Conservation (phyloP, 2,888 invertebrate genomes). For the Priocnemis perturbator region DNA sequence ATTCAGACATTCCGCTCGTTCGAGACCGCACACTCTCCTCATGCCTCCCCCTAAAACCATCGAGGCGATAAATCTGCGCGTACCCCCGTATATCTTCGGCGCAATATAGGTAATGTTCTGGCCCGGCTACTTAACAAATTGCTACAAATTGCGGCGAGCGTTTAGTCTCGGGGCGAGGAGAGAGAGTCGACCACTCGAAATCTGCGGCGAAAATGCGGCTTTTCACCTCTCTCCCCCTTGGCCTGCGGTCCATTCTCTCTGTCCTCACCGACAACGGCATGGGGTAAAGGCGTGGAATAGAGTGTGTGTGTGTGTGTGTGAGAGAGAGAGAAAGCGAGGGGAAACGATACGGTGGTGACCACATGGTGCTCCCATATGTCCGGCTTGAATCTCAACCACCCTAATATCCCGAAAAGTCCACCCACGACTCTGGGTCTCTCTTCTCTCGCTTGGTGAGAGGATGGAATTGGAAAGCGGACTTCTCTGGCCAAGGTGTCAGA, state of each 20-base stretch:
- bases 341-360: conserved; percentile 63
- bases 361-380: conserved; percentile 75
- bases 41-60: too few relatives aligned
- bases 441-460: conserved; percentile 22
- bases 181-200: conserved; percentile 24
- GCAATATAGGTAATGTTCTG: conserved; percentile 74
- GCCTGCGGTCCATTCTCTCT: too few relatives aligned
- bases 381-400: conserved; percentile 43
- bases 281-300: too few relatives aligned
- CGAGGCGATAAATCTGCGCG: conserved; percentile 68
- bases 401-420: conserved; percentile 24
- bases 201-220: conserved; percentile 22
- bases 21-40: not conserved
- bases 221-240: not conserved
- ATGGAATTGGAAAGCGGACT: conserved; percentile 35
- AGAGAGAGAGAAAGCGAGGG: too few relatives aligned
- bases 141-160: conserved; percentile 74
- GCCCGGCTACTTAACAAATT: conserved; percentile 75
- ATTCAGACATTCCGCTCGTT: not conserved
- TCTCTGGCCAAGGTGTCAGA: conserved; percentile 1
- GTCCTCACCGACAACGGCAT: too few relatives aligned
- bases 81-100: conserved; percentile 66
- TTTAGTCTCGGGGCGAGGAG: conserved; percentile 59
- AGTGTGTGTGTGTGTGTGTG: too few relatives aligned
- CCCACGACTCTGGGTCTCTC: conserved; percentile 18